phyloP scores from a whole-genome alignment of 1,140 invertebrate species.

The Trichonephila inaurata region DNA sequence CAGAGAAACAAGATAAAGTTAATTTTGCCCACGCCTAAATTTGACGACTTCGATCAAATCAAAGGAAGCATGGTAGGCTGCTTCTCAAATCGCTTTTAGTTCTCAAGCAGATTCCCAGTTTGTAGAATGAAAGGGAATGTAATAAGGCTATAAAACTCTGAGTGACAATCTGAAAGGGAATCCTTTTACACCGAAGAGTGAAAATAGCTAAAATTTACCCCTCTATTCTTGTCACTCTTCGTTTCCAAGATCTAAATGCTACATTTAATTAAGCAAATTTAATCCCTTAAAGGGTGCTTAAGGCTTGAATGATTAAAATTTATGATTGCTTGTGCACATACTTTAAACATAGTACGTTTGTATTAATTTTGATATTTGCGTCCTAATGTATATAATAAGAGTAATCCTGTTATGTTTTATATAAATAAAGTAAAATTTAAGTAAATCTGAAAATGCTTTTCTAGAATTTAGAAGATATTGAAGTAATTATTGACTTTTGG shows the following conservation, averaged over 20 bases:
- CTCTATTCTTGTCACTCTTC: background rate
- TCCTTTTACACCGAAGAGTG: background rate
- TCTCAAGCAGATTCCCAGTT: background rate
- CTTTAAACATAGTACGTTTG: too few species aligned
- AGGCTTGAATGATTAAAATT: too few species aligned
- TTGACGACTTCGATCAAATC: conserved; percentile 21
- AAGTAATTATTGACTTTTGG: too few species aligned
- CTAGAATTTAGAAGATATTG: too few species aligned
- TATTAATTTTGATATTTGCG: too few species aligned
- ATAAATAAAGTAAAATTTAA: too few species aligned
- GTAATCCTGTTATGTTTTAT: too few species aligned
- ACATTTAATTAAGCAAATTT: background rate
- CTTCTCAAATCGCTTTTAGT: background rate
- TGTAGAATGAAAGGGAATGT: background rate
- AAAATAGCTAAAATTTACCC: background rate
- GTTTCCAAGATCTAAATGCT: background rate
- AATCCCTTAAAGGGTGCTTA: background rate
- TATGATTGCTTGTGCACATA: too few species aligned
- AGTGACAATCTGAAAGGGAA: background rate
- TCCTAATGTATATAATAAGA: too few species aligned
- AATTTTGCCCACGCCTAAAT: conserved; percentile 18
- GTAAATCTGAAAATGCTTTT: too few species aligned
- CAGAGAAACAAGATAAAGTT: conserved; percentile 44
- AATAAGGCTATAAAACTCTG: background rate
- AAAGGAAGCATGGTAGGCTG: background rate